These are phyloP conservation scores for Araneus ventricosus DNA, from an alignment of 1,140 invertebrate species.

Conservation along the genomic window DNA sequence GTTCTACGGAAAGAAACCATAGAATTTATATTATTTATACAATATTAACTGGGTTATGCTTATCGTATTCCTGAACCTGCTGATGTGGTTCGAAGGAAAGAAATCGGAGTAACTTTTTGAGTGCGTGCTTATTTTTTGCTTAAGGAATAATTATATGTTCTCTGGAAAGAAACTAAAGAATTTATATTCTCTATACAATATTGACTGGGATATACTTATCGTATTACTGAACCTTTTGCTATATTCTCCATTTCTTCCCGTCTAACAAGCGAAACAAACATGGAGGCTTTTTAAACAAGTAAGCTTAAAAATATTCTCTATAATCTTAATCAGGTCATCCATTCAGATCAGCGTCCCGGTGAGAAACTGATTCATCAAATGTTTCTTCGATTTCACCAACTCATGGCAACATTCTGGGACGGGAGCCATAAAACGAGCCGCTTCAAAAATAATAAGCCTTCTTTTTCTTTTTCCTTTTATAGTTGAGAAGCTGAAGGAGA, in stretches of 20 bases:
- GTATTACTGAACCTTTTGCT: neutral
- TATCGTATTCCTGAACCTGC: too few relatives aligned
- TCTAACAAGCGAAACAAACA: neutral
- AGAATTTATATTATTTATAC: too few relatives aligned
- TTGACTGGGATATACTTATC: too few relatives aligned
- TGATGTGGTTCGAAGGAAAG: too few relatives aligned
- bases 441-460: neutral
- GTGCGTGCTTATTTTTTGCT: too few relatives aligned
- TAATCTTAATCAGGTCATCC: constrained; percentile 3
- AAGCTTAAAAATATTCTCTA: neutral
- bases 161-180: too few relatives aligned
- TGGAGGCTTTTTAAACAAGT: neutral
- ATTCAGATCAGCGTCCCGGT: neutral
- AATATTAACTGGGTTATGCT: too few relatives aligned
- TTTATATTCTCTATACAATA: too few relatives aligned
- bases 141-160: too few relatives aligned
- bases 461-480: neutral
- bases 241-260: neutral
- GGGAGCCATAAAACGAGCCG: neutral
- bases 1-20: too few relatives aligned
- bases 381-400: neutral
- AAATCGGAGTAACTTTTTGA: too few relatives aligned
- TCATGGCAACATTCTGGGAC: neutral
- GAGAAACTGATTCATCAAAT: neutral
- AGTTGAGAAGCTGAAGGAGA: neutral